Conservation (phyloP, 2,888 invertebrate genomes). For the Agrotis clavis region DNA sequence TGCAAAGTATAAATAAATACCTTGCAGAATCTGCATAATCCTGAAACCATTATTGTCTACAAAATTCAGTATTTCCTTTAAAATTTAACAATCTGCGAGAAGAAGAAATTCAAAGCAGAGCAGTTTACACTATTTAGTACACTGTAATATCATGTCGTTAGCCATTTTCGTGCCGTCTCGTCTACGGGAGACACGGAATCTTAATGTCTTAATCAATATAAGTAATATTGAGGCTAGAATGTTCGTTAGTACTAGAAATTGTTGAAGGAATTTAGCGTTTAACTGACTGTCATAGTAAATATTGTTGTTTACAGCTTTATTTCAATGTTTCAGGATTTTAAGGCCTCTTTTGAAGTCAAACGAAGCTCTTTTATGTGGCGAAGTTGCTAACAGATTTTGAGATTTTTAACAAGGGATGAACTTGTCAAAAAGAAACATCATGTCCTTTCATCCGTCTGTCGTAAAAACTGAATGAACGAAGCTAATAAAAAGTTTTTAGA, state of each 20-base stretch:
- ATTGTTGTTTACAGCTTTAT: not conserved
- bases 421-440: no score
- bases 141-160: conserved; percentile 29
- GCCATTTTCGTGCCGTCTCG: conserved; percentile 34
- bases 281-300: not conserved
- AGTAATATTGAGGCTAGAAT: conserved; percentile 32
- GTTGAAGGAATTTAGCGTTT: not conserved
- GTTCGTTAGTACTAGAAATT: conserved; percentile 18
- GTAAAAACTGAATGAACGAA: no score
- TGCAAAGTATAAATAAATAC: no score
- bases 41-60: not conserved
- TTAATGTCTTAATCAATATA: conserved; percentile 55
- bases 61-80: not conserved
- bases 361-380: no score
- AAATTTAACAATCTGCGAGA: conserved; percentile 3
- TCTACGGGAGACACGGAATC: conserved; percentile 42
- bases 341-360: not conserved
- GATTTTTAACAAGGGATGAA: not conserved
- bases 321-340: not conserved
- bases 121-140: conserved; percentile 32
- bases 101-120: conserved; percentile 6
- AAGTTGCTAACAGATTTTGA: not conserved
- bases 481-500: no score
- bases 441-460: not conserved
- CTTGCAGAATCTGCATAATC: not conserved